Evolutionary conservation across 2,888 invertebrate species (phyloP), one percentile per base, ranked within the genome.

Genomic region (Bombylius major): DNA sequence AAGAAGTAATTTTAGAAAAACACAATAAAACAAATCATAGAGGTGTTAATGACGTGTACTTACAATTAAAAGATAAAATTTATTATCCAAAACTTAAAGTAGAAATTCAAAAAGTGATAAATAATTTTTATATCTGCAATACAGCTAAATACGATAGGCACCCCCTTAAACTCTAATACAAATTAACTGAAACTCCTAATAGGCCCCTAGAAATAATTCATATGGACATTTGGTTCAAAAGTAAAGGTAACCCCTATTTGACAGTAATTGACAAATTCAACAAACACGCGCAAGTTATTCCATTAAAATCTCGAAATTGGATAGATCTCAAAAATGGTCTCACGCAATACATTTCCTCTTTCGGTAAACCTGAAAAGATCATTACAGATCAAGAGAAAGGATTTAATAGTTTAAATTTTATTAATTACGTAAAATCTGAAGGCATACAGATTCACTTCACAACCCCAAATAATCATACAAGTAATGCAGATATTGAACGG

Each of bases 321-420:
- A 11, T 14, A 12, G 51, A 55, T 47, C n/a, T 55, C n/a, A 51
- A 51, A 47, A 50, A 50, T 32, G 51, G 14, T 34, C 23, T 58
- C 14, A 56, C 36, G 44, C 56, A 56, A 56, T 49, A 54, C 11
- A 55, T 61, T 33, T 53, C 50, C 34, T 55, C 50, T 31, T 51
- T 55, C 11, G 61, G 57, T 1, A 59, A 58, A 53, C 59, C 56
- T 31, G 11, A 3, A 50, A 57, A 57, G 45, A 54, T 58, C 31
- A 48, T 57, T 11, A 47, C 50, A 23, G 23, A 23, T 23, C 23
- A 23, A 23, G 23, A 23, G 23, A 23, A 23, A 23, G 23, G 23
- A 23, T 23, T 23, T 23, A 23, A 23, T 23, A 23, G 23, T 23
- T 23, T 23, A 23, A 23, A 23, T 23, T 23, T 23, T 23, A 23